phyloP scores from a whole-genome alignment of 2,113 vertebrate species.

The Sphyrna mokarran region DNA sequence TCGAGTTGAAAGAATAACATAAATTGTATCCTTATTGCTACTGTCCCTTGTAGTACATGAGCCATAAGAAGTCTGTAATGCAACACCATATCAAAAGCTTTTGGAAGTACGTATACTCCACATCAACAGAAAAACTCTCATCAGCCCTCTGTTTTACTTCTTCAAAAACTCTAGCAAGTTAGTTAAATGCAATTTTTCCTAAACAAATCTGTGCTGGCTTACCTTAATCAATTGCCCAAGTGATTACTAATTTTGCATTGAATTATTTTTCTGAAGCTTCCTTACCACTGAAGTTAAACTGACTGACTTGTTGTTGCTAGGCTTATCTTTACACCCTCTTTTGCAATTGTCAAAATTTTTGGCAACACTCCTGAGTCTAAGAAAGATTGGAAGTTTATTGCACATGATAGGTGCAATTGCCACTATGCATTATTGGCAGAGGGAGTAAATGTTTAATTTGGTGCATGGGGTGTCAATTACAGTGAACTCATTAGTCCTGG shows the following conservation, averaged over 20 bases:
- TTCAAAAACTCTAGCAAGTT: not conserved
- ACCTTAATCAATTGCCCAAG: not conserved
- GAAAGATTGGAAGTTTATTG: not conserved
- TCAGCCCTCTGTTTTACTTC: not conserved
- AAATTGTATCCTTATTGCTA: too few species aligned
- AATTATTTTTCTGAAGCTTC: not conserved
- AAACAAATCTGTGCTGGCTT: not conserved
- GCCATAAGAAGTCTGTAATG: not conserved
- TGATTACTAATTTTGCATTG: not conserved
- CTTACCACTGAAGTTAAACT: not conserved
- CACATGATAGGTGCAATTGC: not conserved
- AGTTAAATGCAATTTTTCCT: not conserved
- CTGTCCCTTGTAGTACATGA: not conserved
- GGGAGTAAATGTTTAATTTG: not conserved
- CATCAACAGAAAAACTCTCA: too few species aligned
- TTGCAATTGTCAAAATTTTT: not conserved
- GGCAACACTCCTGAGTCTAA: not conserved
- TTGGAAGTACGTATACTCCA: too few species aligned
- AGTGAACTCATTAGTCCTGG: too few species aligned
- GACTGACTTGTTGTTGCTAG: too few species aligned
- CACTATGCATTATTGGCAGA: not conserved
- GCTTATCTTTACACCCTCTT: not conserved
- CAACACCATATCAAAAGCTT: too few species aligned
- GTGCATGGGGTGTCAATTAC: not conserved
- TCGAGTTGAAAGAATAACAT: too few species aligned